Percentiles rank a stretch among this genome's conserved stretches.
phyloP scores from a whole-genome alignment of 2,113 vertebrate genomes.

The Echinops telfairi region DNA sequence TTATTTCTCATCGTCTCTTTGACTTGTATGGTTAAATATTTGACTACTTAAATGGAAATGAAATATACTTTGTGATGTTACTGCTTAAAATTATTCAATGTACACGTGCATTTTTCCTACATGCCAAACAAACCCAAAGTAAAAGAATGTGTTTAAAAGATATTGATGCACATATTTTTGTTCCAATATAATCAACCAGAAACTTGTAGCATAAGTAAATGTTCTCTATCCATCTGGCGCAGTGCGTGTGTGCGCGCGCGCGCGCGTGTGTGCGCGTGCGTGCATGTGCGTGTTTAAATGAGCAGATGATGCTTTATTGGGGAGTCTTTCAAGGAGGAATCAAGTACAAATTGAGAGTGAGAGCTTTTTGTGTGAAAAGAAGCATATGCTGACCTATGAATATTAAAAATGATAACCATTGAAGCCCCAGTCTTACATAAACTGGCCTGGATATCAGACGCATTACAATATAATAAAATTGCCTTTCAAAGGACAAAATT shows the following conservation, averaged over 20 bases:
- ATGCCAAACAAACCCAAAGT: not conserved
- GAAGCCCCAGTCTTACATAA: not conserved
- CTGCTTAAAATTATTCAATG: not conserved
- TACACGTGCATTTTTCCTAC: not conserved
- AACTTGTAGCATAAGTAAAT: not conserved
- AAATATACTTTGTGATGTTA: conserved; percentile 10
- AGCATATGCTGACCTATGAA: not conserved
- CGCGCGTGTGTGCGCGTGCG: too few species aligned
- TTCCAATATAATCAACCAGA: not conserved
- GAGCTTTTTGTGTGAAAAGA: not conserved
- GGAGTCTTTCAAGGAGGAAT: not conserved
- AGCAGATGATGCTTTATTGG: not conserved
- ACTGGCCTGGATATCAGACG: not conserved
- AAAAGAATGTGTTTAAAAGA: not conserved
- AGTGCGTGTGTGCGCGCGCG: too few species aligned
- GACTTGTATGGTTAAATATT: not conserved
- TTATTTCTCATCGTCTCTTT: conserved; percentile 25
- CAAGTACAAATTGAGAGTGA: not conserved
- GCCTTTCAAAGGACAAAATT: not conserved
- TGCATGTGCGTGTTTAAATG: not conserved
- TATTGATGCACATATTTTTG: not conserved
- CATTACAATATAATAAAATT: conserved; percentile 53
- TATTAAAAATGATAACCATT: not conserved
- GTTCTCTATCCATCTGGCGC: not conserved
- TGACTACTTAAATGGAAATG: conserved; percentile 21